These are phyloP conservation scores for Alloplasta piceator DNA, from an alignment of 2,888 invertebrate species.

Conservation along the genomic window DNA sequence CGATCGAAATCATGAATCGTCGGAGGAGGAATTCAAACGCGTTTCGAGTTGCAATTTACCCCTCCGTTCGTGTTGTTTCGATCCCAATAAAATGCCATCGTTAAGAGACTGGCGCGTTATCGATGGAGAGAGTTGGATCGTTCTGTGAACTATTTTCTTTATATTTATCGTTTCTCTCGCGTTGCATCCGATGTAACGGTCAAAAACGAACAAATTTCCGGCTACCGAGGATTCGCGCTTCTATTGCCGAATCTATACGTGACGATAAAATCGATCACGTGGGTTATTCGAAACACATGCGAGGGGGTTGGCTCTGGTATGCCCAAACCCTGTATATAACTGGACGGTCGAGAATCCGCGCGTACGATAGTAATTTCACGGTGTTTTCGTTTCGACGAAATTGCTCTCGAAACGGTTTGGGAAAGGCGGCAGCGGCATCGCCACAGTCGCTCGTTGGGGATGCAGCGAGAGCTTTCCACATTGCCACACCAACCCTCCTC, in stretches of 20 bases:
- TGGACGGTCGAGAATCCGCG: conserved; percentile 46
- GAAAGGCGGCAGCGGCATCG: conserved; percentile 39
- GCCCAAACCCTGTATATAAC: conserved; percentile 18
- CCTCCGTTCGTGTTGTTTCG: too few species aligned
- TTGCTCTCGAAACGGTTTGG: conserved; percentile 63
- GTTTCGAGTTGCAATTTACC: too few species aligned
- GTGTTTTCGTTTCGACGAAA: conserved; percentile 66
- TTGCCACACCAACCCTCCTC: conserved; percentile 19
- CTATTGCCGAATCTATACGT: conserved; percentile 6
- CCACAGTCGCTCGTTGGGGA: conserved; percentile 33
- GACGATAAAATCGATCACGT: conserved; percentile 58
- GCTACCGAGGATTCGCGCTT: conserved; percentile 2
- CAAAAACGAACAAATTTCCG: conserved; percentile 49
- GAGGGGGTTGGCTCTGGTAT: conserved; percentile 37
- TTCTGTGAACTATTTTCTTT: too few species aligned
- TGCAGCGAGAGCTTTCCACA: conserved; percentile 38
- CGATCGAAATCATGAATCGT: too few species aligned
- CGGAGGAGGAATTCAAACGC: too few species aligned
- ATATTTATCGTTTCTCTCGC: too few species aligned
- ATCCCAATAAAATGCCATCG: too few species aligned
- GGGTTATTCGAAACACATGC: conserved; percentile 9
- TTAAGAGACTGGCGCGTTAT: too few species aligned
- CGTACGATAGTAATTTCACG: conserved; percentile 68
- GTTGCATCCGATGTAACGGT: not conserved
- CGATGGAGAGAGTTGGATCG: too few species aligned